Conservation (phyloP, 2,113 vertebrate species). For the Podocnemis expansa region DNA sequence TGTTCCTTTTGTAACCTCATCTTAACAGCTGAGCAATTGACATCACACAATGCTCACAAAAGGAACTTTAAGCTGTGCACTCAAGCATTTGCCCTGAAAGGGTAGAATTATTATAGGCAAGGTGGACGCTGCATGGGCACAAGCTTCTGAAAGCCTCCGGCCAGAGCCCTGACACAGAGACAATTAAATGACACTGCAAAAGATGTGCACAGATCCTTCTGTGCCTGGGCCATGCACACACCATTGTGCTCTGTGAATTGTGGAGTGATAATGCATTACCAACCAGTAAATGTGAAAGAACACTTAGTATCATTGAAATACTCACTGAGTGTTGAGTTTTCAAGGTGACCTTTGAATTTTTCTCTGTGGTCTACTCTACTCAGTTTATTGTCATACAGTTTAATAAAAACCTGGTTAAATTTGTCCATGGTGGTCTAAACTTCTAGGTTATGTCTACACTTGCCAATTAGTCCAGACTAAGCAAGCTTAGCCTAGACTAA, state of each 20-base stretch:
- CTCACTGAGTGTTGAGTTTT: neutral
- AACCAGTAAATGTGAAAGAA: neutral
- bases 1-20: neutral
- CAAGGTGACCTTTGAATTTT: neutral
- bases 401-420: neutral
- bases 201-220: neutral
- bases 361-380: neutral
- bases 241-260: too few species aligned
- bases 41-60: neutral
- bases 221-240: fast-evolving
- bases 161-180: neutral
- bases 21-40: neutral
- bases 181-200: neutral
- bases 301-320: neutral
- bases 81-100: neutral
- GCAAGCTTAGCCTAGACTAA: too few species aligned
- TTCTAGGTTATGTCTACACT: too few species aligned
- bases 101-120: neutral
- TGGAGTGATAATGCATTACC: neutral
- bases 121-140: neutral
- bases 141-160: neutral
- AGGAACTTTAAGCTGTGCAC: neutral
- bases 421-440: neutral
- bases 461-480: too few species aligned
- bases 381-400: neutral